These are phyloP conservation scores for Liolophura sinensis DNA, from an alignment of 1,140 invertebrate genomes.

Conservation along the genomic window DNA sequence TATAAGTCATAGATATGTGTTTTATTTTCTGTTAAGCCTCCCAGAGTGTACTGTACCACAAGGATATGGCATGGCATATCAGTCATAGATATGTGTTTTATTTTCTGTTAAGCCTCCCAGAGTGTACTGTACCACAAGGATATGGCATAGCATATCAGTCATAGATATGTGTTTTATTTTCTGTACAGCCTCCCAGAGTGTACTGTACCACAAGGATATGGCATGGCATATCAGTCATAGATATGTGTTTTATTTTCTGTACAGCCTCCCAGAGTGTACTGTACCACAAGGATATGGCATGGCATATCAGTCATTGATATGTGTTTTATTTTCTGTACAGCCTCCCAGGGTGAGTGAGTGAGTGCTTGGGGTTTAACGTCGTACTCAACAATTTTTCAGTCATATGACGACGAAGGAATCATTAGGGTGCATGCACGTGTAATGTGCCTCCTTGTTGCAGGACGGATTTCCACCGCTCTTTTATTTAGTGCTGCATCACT, in stretches of 20 bases:
- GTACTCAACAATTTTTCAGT: no score
- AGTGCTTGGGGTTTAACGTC: no score
- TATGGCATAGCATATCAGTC: neutral
- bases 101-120: no score
- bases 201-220: slow-evolving; percentile 89
- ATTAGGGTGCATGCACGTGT: no score
- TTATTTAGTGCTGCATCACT: no score
- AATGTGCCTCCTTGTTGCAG: no score
- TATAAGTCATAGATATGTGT: slow-evolving; percentile 11
- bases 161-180: slow-evolving; percentile 24
- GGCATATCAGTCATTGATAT: slow-evolving; percentile 4
- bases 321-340: slow-evolving; percentile 64
- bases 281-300: neutral
- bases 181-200: slow-evolving; percentile 84
- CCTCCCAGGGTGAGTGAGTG: slow-evolving; percentile 89
- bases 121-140: neutral
- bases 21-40: slow-evolving; percentile 72
- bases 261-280: neutral
- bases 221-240: no score
- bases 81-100: no score
- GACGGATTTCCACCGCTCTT: no score
- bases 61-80: slow-evolving; percentile 94
- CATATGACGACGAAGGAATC: no score
- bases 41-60: slow-evolving; percentile 87
- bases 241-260: no score